A percentile compares a stretch with the other conserved stretches of the same genome.
phyloP scores from a whole-genome alignment of 2,113 vertebrate genomes.

The Fukomys damarensis region DNA sequence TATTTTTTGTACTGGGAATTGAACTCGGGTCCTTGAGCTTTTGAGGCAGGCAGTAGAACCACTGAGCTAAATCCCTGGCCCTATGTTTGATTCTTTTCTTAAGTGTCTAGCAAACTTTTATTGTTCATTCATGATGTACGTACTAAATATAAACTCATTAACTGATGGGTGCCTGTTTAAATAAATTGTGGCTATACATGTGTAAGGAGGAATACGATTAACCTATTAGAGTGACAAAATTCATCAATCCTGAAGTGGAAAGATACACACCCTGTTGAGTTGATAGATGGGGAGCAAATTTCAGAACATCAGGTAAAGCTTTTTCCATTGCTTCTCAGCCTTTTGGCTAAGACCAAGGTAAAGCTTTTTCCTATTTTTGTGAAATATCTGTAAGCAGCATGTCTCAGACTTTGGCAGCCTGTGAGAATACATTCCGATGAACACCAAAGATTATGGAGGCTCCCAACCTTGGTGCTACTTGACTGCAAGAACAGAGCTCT shows the following conservation, averaged over 20 bases:
- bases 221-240: neutral
- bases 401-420: neutral
- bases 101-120: neutral
- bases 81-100: neutral
- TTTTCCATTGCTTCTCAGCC: too few relatives aligned
- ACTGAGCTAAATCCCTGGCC: too few relatives aligned
- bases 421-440: neutral
- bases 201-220: neutral
- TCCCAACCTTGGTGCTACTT: neutral
- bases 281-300: neutral
- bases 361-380: neutral
- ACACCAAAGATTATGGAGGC: neutral
- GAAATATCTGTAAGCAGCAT: neutral
- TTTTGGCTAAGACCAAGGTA: too few relatives aligned
- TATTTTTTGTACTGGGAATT: too few relatives aligned
- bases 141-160: neutral
- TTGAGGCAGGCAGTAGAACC: too few relatives aligned
- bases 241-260: neutral
- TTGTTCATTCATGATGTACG: neutral
- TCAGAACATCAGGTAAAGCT: neutral
- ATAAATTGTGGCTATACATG: neutral
- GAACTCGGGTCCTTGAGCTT: too few relatives aligned
- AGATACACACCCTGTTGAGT: neutral
- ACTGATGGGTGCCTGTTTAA: neutral
- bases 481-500: neutral